Percentiles rank a stretch among this genome's conserved stretches.
Conservation (phyloP, 2,113 vertebrate genomes). For the Calonectris borealis region DNA sequence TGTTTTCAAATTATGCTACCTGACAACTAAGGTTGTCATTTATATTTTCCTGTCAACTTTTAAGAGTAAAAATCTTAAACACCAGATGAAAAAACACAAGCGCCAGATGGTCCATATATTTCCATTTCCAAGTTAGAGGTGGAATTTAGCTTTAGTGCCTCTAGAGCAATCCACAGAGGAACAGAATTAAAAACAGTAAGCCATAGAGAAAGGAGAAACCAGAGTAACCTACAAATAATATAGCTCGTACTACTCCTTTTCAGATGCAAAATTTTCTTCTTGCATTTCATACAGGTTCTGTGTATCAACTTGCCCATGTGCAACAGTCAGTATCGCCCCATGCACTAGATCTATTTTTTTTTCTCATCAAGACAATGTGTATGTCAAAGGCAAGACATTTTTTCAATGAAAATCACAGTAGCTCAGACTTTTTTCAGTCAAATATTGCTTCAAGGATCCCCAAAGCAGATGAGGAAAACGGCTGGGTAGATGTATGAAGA, state of each 20-base stretch:
- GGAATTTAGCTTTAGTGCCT: background rate
- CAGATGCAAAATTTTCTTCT: background rate
- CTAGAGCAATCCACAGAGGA: background rate
- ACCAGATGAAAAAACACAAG: background rate
- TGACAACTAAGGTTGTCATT: background rate
- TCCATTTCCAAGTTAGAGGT: background rate
- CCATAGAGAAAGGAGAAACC: background rate
- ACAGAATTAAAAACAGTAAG: background rate
- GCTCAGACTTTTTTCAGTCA: background rate
- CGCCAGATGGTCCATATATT: background rate
- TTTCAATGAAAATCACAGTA: background rate
- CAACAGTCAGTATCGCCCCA: background rate
- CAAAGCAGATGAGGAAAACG: background rate
- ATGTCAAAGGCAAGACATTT: background rate
- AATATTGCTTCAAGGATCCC: background rate
- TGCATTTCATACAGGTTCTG: background rate
- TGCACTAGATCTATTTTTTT: background rate
- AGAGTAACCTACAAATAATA: background rate
- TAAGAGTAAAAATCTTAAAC: background rate
- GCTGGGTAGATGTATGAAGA: background rate
- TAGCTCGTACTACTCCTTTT: background rate
- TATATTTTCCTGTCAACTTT: background rate
- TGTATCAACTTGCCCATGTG: background rate
- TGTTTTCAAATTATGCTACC: background rate
- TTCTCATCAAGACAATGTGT: accelerated